Percentiles rank a stretch among this genome's conserved stretches.
These are phyloP conservation scores for Synanthedon formicaeformis DNA, from an alignment of 2,888 invertebrate species.

Conservation along the genomic window DNA sequence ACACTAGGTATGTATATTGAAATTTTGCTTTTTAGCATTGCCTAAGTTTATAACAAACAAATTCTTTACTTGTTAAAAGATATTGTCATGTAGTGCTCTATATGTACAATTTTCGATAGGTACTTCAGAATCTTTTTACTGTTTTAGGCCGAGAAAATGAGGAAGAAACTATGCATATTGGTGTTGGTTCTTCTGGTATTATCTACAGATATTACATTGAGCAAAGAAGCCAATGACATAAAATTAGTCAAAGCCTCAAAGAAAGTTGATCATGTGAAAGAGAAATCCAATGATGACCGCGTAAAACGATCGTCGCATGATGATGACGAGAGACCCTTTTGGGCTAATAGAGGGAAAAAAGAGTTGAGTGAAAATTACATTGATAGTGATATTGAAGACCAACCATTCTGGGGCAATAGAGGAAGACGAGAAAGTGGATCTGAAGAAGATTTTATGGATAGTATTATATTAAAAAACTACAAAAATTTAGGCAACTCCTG, in stretches of 20 bases:
- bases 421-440: conserved; percentile 39
- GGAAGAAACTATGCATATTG: conserved; percentile 27
- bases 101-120: too few relatives aligned
- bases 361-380: conserved; percentile 7
- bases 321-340: conserved; percentile 30
- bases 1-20: too few relatives aligned
- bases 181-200: conserved; percentile 33
- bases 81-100: too few relatives aligned
- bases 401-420: conserved; percentile 53
- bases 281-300: conserved; percentile 26
- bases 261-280: conserved; percentile 20
- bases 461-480: conserved; percentile 7
- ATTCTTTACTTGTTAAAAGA: too few relatives aligned
- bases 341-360: conserved; percentile 33
- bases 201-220: conserved; percentile 30
- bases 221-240: conserved; percentile 31
- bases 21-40: too few relatives aligned
- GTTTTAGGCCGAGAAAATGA: conserved; percentile 33
- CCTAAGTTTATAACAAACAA: too few relatives aligned
- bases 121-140: not conserved
- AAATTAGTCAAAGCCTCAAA: conserved; percentile 24
- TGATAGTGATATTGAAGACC: conserved; percentile 21
- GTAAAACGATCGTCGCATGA: conserved; percentile 35
- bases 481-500: conserved; percentile 12
- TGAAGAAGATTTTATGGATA: conserved; percentile 22